Evolutionary conservation across 1,140 invertebrate genomes (phyloP).

Genomic region (Saccostrea echinata): DNA sequence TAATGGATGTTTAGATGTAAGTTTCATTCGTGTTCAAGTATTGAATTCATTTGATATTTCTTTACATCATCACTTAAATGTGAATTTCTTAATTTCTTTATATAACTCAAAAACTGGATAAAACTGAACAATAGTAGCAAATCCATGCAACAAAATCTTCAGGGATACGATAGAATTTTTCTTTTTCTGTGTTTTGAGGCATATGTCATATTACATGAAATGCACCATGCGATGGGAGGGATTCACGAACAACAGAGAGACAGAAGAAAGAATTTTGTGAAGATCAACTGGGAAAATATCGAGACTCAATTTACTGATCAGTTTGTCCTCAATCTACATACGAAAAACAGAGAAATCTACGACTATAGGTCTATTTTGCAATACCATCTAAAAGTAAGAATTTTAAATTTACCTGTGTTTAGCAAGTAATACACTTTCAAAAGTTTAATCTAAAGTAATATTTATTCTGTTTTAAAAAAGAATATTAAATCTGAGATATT

Average conservation of each 20-base stretch:
- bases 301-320: neutral
- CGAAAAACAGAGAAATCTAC: neutral
- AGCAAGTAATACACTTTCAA: too few species aligned
- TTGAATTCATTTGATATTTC: neutral
- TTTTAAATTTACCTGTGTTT: too few species aligned
- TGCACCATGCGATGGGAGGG: neutral
- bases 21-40: too few species aligned
- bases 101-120: too few species aligned
- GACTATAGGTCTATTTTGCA: neutral
- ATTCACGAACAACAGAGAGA: neutral
- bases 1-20: neutral
- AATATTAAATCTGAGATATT: too few species aligned
- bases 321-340: neutral
- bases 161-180: too few species aligned
- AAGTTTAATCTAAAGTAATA: too few species aligned
- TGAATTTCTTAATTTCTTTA: too few species aligned
- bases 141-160: too few species aligned
- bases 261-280: neutral
- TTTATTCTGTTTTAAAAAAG: too few species aligned
- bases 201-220: neutral
- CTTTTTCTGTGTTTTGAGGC: neutral
- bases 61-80: neutral
- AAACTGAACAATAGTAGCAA: too few species aligned
- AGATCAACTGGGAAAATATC: slow-evolving; percentile 20
- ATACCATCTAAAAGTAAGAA: neutral